These are phyloP conservation scores for Toxotes jaculatrix DNA, from an alignment of 2,113 vertebrate species.

Conservation along the genomic window DNA sequence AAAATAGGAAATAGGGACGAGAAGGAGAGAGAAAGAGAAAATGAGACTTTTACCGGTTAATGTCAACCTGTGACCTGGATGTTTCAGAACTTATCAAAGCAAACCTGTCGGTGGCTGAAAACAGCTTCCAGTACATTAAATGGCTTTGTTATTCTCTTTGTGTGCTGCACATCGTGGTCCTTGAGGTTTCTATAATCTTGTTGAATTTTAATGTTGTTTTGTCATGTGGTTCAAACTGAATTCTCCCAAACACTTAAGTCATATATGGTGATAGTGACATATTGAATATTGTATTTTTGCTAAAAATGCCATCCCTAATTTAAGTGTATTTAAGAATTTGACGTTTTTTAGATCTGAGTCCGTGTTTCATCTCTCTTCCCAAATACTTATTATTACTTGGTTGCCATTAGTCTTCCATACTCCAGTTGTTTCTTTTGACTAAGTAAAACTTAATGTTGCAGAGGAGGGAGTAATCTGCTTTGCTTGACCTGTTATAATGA, in stretches of 20 bases:
- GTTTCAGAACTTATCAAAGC: not conserved
- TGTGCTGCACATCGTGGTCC: not conserved
- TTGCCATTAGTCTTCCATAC: not conserved
- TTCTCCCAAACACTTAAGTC: no score
- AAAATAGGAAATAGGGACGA: constrained; percentile 37
- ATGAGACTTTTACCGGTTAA: not conserved
- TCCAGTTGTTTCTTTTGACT: not conserved
- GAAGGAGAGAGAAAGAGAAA: not conserved
- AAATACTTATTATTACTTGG: not conserved
- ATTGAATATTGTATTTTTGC: no score
- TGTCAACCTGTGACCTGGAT: constrained; percentile 16
- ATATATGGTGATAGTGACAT: no score
- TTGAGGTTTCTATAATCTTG: not conserved
- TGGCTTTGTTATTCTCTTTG: not conserved
- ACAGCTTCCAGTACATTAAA: not conserved
- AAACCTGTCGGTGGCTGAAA: not conserved
- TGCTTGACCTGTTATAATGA: not conserved
- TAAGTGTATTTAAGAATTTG: not conserved
- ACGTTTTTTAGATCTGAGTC: not conserved
- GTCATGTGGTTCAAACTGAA: no score
- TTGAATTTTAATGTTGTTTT: not conserved
- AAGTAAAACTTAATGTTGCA: not conserved
- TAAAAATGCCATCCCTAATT: not conserved
- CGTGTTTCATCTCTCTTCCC: not conserved
- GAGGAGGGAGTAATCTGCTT: not conserved